Evolutionary conservation across 1,140 invertebrate species (phyloP), one percentile per base, ranked within the genome.

Genomic region (Scaptomyza pallida): DNA sequence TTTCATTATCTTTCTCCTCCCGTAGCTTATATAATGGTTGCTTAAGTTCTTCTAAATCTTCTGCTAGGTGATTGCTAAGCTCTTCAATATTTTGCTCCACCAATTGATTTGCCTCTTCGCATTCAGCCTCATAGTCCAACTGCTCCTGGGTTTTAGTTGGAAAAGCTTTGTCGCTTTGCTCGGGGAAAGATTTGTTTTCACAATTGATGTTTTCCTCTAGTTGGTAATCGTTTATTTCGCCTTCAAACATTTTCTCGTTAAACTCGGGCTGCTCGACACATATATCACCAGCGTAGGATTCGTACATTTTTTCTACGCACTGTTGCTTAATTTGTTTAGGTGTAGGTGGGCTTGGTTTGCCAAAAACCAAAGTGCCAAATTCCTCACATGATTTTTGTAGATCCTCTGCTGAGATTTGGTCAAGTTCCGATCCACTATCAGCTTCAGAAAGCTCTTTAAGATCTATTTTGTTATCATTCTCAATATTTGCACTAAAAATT

Each of bases 21-120:
- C 23, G n/a, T 1, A 64, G 2, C 12, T 41, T 0, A 1, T 43
- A 44, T 2, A 68, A 17, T 0, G 10, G 30, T 10, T 67, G 26
- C n/a, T 33, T 16, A 0, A 88, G 37, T 9, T 82, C 74, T 9
- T 70, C 45, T 5, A 86, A 26, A 44, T 81, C 83, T 21, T 89
- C 78, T 0, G 72, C 73, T 26, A 90, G 26, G 0, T 88, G 57
- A 4, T 4, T 54, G 5, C 70, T 62, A 3, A 90, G 59, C 26
- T 89, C 73, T 35, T 72, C 33, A 51, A 90, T 55, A 30, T 90
- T 78, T 15, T 65, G 59, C 3, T 63, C 72, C 13, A 85, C 62
- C 41, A 78, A 75, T 1, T 74, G 61, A 48, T 73, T 83, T 1
- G 70, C 76, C 16, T 76, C 50, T 0, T 8, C 56, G 21, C 82